These are phyloP conservation scores for Syrphus vitripennis DNA, from an alignment of 2,888 invertebrate genomes.

Conservation along the genomic window DNA sequence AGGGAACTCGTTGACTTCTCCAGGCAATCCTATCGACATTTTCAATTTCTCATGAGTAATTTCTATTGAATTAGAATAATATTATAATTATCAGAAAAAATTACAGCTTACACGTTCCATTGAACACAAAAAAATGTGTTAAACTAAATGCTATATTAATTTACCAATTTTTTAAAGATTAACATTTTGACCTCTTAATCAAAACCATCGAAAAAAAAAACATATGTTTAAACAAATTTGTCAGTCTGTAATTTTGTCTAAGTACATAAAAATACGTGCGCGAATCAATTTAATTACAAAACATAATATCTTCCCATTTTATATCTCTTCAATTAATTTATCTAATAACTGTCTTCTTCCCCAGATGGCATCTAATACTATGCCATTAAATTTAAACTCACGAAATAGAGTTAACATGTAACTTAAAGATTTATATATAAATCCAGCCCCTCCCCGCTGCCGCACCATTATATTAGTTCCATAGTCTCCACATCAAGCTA, in stretches of 20 bases:
- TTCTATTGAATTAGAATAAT: too few species aligned
- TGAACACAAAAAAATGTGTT: too few species aligned
- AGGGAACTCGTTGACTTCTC: too few species aligned
- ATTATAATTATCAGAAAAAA: too few species aligned
- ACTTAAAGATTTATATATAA: constrained; percentile 14
- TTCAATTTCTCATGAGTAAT: too few species aligned
- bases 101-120: too few species aligned
- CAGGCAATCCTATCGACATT: too few species aligned
- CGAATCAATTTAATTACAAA: constrained; percentile 25
- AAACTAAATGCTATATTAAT: too few species aligned
- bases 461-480: background rate
- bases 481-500: background rate
- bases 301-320: constrained; percentile 18
- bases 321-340: constrained; percentile 51
- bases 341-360: constrained; percentile 61
- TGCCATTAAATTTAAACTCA: constrained; percentile 58
- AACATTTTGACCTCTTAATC: background rate
- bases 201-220: background rate
- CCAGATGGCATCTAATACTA: constrained; percentile 56
- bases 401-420: constrained; percentile 49
- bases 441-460: constrained; percentile 5
- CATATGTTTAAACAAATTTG: background rate
- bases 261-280: background rate
- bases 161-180: too few species aligned
- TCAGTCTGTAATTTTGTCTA: background rate